Conservation (phyloP, 2,797 vertebrate species). For the Tangara arthus region DNA sequence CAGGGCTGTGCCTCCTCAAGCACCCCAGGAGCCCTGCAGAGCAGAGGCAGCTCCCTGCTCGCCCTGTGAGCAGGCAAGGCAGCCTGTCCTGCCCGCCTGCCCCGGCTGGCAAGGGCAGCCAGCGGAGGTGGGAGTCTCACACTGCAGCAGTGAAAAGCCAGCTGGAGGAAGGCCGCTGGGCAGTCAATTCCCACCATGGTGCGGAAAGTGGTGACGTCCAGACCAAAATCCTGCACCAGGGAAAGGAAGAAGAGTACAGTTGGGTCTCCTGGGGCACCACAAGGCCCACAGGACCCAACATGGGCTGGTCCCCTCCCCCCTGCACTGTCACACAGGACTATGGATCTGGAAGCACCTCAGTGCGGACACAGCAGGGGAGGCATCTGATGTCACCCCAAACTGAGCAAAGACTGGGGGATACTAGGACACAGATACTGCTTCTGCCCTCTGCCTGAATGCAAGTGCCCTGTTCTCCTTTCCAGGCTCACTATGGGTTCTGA, state of each 20-base stretch:
- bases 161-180: constrained; percentile 83
- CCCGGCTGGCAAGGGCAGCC: neutral
- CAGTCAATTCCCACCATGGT: constrained; percentile 87
- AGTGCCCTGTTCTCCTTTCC: too few relatives aligned
- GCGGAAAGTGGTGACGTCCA: constrained; percentile 85
- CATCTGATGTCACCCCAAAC: fast-evolving
- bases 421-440: neutral
- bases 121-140: constrained; percentile 74
- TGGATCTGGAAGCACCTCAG: neutral
- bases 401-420: neutral
- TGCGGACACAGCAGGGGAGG: neutral
- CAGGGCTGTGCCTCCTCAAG: neutral
- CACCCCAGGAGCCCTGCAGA: neutral
- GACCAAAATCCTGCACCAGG: constrained; percentile 86
- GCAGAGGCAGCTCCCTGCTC: neutral
- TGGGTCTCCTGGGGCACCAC: neutral
- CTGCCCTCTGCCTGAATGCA: neutral
- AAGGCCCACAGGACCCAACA: fast-evolving
- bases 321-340: too few relatives aligned
- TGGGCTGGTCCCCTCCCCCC: fast-evolving
- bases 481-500: neutral
- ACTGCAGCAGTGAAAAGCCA: constrained; percentile 89
- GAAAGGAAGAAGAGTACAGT: neutral
- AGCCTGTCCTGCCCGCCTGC: neutral
- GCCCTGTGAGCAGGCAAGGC: neutral